Percentiles rank a stretch among this genome's conserved stretches.
These are phyloP conservation scores for Syncerus caffer DNA, from an alignment of 2,797 vertebrate species.

Conservation along the genomic window DNA sequence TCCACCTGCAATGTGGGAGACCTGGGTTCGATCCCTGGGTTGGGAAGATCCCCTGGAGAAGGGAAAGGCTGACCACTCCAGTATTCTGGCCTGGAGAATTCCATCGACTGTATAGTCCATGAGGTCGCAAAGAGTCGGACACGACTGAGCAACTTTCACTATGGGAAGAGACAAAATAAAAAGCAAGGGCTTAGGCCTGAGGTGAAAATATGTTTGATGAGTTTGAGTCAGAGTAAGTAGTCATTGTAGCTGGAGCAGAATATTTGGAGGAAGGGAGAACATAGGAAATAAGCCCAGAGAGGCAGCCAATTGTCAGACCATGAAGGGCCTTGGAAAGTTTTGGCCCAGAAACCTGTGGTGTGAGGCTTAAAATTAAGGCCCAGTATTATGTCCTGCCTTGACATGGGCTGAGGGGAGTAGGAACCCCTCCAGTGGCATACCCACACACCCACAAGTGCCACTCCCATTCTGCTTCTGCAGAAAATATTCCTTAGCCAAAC, in stretches of 20 bases:
- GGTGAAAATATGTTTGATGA: not conserved
- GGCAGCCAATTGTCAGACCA: not conserved
- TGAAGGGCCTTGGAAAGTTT: not conserved
- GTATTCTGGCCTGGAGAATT: not conserved
- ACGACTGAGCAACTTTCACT: not conserved
- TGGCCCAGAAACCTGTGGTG: not conserved
- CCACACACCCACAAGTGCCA: not conserved
- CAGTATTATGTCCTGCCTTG: not conserved
- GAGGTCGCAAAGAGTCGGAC: not conserved
- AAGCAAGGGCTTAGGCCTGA: not conserved
- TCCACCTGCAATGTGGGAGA: not conserved
- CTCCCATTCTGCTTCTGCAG: not conserved
- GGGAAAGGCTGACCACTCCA: not conserved
- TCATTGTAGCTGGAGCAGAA: not conserved
- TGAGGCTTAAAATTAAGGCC: not conserved
- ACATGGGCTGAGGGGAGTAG: not conserved
- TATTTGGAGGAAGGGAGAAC: rapidly evolving
- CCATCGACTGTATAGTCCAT: not conserved
- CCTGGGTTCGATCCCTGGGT: not conserved
- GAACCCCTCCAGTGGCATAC: not conserved
- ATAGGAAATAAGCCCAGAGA: not conserved
- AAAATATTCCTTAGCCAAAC: not conserved
- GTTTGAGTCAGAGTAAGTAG: not conserved
- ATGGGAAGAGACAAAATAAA: not conserved
- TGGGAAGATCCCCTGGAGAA: not conserved